Percentiles rank a stretch among this genome's conserved stretches.
These are phyloP conservation scores for Salvelinus alpinus DNA, from an alignment of 2,113 vertebrate species.

Conservation along the genomic window DNA sequence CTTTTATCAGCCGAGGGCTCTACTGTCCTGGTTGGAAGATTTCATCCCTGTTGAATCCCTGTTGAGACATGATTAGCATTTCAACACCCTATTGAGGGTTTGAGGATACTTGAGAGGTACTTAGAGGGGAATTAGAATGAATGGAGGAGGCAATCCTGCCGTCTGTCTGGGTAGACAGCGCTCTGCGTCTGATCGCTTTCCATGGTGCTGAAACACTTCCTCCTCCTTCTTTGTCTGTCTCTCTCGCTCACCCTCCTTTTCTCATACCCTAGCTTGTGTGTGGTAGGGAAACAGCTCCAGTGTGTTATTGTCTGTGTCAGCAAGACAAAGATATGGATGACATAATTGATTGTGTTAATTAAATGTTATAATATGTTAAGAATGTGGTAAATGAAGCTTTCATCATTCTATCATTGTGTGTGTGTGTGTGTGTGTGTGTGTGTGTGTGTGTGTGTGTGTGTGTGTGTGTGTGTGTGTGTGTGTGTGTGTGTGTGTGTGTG, in stretches of 20 bases:
- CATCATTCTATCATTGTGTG: no score
- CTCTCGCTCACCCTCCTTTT: conserved; percentile 1
- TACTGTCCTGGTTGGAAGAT: neutral
- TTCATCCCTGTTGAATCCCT: neutral
- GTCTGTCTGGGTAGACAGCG: neutral
- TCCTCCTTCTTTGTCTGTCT: neutral
- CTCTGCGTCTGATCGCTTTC: neutral
- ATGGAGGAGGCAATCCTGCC: conserved; percentile 15
- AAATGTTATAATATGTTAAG: neutral
- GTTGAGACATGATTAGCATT: conserved; percentile 8
- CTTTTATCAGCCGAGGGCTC: conserved; percentile 1
- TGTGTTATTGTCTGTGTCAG: neutral
- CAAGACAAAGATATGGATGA: neutral
- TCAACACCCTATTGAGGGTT: conserved; percentile 5
- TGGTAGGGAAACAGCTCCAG: neutral
- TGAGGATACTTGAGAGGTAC: neutral
- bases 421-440: no score
- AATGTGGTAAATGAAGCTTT: neutral
- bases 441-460: no score
- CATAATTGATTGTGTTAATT: neutral
- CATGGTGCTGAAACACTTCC: neutral
- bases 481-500: no score
- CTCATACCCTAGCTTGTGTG: neutral
- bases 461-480: no score
- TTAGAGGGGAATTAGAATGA: conserved; percentile 6